phyloP scores from a whole-genome alignment of 35 echinoderm and acorn worm species.

The Strongylocentrotus purpuratus region DNA sequence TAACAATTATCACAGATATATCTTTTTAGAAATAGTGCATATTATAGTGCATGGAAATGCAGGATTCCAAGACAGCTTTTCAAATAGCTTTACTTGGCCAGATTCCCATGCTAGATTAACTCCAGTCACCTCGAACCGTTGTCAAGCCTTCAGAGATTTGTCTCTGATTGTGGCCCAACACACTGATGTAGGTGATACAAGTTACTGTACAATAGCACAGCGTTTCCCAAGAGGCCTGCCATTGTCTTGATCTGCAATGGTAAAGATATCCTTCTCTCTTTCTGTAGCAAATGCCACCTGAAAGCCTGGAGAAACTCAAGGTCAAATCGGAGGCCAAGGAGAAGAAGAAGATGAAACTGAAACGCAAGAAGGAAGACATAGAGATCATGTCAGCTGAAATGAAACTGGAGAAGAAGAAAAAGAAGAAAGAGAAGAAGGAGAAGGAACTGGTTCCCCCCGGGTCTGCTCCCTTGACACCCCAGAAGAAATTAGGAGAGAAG shows the following conservation, averaged over 20 bases:
- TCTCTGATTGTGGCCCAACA: slow-evolving; percentile 64
- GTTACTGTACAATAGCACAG: not conserved
- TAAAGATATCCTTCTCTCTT: not conserved
- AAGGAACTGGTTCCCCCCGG: slow-evolving; percentile 50
- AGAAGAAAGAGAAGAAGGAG: slow-evolving; percentile 78
- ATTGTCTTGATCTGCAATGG: not conserved
- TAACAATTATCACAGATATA: not conserved
- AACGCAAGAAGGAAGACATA: slow-evolving; percentile 52
- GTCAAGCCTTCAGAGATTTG: slow-evolving; percentile 61
- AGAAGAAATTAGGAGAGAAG: slow-evolving; percentile 84
- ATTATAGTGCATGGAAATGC: slow-evolving; percentile 39
- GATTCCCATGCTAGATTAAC: slow-evolving; percentile 74
- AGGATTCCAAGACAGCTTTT: slow-evolving; percentile 57
- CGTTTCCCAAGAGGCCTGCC: too few relatives aligned
- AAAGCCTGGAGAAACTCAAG: slow-evolving; percentile 73
- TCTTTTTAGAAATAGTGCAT: too few relatives aligned
- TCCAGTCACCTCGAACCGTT: slow-evolving; percentile 79
- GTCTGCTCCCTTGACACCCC: slow-evolving; percentile 11
- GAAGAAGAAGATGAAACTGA: slow-evolving; percentile 78
- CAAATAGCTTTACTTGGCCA: slow-evolving; percentile 70
- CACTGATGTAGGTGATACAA: slow-evolving; percentile 84
- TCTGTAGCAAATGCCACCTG: slow-evolving; percentile 80
- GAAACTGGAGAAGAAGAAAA: slow-evolving; percentile 72
- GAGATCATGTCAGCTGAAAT: slow-evolving; percentile 50
- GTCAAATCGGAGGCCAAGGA: slow-evolving; percentile 68